Base-by-base conservation (phyloP, 1,140 invertebrate genomes). In the Phenacoccus solenopsis region DNA sequence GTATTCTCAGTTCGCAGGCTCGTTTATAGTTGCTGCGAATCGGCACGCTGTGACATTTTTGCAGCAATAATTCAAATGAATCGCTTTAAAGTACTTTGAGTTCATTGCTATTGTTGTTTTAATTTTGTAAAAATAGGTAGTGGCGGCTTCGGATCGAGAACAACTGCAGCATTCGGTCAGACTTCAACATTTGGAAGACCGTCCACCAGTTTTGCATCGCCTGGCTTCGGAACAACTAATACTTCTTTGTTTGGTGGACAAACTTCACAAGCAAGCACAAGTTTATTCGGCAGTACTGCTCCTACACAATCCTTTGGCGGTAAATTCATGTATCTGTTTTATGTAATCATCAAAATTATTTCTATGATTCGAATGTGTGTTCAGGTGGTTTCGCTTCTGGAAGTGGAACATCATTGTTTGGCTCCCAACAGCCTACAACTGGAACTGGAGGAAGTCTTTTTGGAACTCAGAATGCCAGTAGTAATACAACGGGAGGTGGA, bases 221-320 rank as follows among this genome's bases (percentile, higher is more conserved):
- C 81, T 0, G 81, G 81, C 9, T 86, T 86, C 74, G 84, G 84
- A 1, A 75, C 80, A 0, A 78, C 81, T 0, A 76, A 78, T 73
- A 82, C 79, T 25, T 80, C 81, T n/a, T 77, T 85, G 0, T 87
- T 87, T 73, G 84, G 80, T 69, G 80, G 84, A 30, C 84, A 85
- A 72, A 83, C 84, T 30, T 76, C 82, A 69, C 81, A 73, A n/a
- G 72, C 72, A 9, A 71, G 73, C 79, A 79, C 72, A 13, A 79
- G 80, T 76, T 70, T 82, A 1, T 85, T 86, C 75, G 84, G 84
- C 0, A 70, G 77, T 10, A 76, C 80, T 0, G 78, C 81, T 1
- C 74, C 75, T 20, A 74, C 76, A 25, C 74, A 75, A 67, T 73
- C 74, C 24, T 68, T 73, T 27, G 75, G 75, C 73, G 74, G 74